Base-by-base conservation (phyloP, 92 coral and sea anemone genomes). In the Pocillopora grandis region DNA sequence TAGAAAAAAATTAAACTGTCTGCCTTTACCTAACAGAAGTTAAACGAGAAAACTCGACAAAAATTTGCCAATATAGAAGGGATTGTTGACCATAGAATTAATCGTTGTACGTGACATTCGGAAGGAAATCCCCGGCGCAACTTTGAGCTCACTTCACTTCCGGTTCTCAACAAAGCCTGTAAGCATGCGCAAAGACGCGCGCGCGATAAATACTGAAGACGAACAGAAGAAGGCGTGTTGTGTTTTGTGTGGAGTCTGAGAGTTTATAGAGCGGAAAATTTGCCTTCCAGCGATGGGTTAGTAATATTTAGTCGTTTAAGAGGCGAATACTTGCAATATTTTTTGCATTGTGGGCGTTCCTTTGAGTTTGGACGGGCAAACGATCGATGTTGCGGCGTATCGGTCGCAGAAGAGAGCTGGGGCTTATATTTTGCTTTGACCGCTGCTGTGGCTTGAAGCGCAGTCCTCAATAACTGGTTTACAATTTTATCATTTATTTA, bases 111-210 rank as follows among this genome's bases (percentile, higher is more conserved):
- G 72, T 21, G 72, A 52, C 58, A 49, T 56, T 66, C 33, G 2
- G 48, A 14, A 49, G 52, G 71, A 65, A 66, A 78, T 21, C 12
- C 23, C 10, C 61, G 33, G 61, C 23, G 9, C 20, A 52, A 17
- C 35, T 66, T 11, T 69, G 69, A 65, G 72, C 64, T 73, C 65
- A 79, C 64, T 23, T 75, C 90, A 90, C 91, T 90, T 90, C 93
- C 93, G 93, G 93, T 90, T 80, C 73, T 33, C 56, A 75, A 36
- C 14, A 37, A 58, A 61, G n/a, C 58, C 71, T 61, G 14, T 85
- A 79, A 87, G 93, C 93, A 87, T 90, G 93, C 93, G 93, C 69
- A 87, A 11, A 12, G 36, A 74, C 76, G 75, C 82, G 75, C 90
- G 90, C 87, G 85, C 79, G 62, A 27, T 12, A 80, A 59, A 81